A percentile compares a stretch with the other conserved stretches of the same genome.
Conservation (phyloP, 2,888 invertebrate genomes). For the Proisotoma minuta region DNA sequence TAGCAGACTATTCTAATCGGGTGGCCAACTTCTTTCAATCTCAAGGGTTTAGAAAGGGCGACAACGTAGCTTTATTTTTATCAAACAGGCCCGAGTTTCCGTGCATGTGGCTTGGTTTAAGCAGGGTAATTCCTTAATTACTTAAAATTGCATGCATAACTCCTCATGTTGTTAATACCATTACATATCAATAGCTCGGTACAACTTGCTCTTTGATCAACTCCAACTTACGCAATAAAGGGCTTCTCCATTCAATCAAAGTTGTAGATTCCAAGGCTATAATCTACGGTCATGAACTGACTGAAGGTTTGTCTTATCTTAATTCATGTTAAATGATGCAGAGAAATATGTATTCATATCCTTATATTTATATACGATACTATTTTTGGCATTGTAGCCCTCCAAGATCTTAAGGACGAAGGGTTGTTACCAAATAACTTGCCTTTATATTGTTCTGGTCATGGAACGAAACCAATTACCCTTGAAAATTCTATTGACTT, state of each 20-base stretch:
- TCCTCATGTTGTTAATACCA: not conserved
- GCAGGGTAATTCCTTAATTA: slow-evolving; percentile 50
- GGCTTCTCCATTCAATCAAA: slow-evolving; percentile 77
- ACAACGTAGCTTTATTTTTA: slow-evolving; percentile 81
- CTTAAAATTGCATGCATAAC: not conserved
- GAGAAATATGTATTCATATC: not conserved
- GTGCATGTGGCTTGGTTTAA: slow-evolving; percentile 85
- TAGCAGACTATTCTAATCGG: slow-evolving; percentile 79
- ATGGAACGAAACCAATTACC: slow-evolving; percentile 19
- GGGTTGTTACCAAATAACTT: slow-evolving; percentile 28
- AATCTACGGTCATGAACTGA: slow-evolving; percentile 70
- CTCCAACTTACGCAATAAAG: slow-evolving; percentile 76
- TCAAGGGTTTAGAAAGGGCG: slow-evolving; percentile 77
- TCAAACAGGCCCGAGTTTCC: slow-evolving; percentile 91
- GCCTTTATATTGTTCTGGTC: slow-evolving; percentile 29
- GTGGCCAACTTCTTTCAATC: slow-evolving; percentile 72
- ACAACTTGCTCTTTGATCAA: slow-evolving; percentile 85
- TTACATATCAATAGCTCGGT: slow-evolving; percentile 61
- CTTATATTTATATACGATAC: not conserved
- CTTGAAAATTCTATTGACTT: slow-evolving; percentile 52
- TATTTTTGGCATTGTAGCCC: slow-evolving; percentile 19
- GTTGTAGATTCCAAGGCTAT: slow-evolving; percentile 80
- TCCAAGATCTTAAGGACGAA: slow-evolving; percentile 25
- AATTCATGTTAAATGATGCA: slow-evolving; percentile 3
- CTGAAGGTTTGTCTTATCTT: slow-evolving; percentile 55